Evolutionary conservation across 2,113 vertebrate species (phyloP), one percentile per base, ranked within the genome.

Genomic region (Leptocoma aspasia): DNA sequence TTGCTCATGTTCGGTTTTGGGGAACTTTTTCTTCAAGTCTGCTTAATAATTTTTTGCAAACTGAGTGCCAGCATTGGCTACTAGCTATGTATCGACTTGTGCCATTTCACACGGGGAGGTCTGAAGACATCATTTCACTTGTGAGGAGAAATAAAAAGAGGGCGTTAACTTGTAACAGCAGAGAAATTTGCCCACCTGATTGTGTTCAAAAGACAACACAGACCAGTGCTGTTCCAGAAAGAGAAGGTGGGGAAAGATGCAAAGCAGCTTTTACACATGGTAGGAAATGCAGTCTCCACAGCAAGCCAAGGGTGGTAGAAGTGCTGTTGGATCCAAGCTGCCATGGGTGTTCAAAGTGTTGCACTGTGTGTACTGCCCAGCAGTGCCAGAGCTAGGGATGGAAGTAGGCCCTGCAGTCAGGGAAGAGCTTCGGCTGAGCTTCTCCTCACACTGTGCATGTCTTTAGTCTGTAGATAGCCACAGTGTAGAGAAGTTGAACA

Each of bases 271-370:
- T 64, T 59, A 3, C 35, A 30, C 59, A 15, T 82, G 39, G 0
- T 49, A 7, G n/a, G 54, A 45, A 20, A 6, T 37, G 8, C 27
- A 45, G 19, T 41, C 21, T 44, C 42, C 14, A 4, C 22, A 13
- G 22, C 20, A 22, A 23, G 11, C 14, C 5, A 23, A 35, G 50
- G 16, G 5, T 37, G 11, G 20, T 8, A 23, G 56, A 27, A 56
- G 47, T 14, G 24, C 54, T 72, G 8, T 37, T 31, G 13, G 60
- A 42, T 56, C 5, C 5, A 6, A 10, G 15, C 49, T 59, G 54
- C 71, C 13, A 0, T 1, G 5, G 22, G 10, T 56, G 41, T n/a
- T 70, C 4, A 1, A 16, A 33, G 23, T 15, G 33, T 64, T 33
- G 35, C 19, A 7, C 9, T 0, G 19, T 5, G 15, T 2, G 3